A percentile compares a stretch with the other conserved stretches of the same genome.
Conservation (phyloP, 2,888 invertebrate species). For the Prosapia bicincta region DNA sequence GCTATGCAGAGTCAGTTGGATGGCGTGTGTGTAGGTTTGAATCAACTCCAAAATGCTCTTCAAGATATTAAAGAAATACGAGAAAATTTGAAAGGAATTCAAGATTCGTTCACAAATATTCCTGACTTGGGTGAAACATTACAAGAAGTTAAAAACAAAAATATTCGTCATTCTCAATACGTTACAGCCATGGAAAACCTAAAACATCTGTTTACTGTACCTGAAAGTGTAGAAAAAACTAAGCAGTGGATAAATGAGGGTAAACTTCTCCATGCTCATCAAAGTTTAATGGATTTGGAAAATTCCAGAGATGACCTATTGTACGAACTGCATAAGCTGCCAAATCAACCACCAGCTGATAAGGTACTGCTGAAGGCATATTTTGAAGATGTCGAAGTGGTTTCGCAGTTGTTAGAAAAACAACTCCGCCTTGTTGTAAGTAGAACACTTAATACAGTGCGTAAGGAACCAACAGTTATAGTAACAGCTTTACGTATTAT, state of each 20-base stretch:
- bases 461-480: constrained; percentile 91
- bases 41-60: constrained; percentile 81
- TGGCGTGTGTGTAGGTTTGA: constrained; percentile 90
- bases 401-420: constrained; percentile 85
- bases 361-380: constrained; percentile 92
- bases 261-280: constrained; percentile 91
- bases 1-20: constrained; percentile 98
- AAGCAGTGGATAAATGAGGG: constrained; percentile 93
- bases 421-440: constrained; percentile 87
- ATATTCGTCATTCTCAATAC: constrained; percentile 92
- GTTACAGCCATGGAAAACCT: constrained; percentile 97
- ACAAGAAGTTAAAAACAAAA: constrained; percentile 85
- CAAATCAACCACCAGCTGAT: constrained; percentile 86
- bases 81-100: constrained; percentile 64
- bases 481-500: constrained; percentile 95
- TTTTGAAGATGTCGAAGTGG: constrained; percentile 90
- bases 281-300: constrained; percentile 91
- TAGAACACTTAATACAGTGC: constrained; percentile 87
- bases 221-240: constrained; percentile 92
- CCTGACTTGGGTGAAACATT: constrained; percentile 77
- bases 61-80: constrained; percentile 70
- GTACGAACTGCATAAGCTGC: constrained; percentile 89
- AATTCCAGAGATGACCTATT: constrained; percentile 94
- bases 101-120: constrained; percentile 68
- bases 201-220: constrained; percentile 96